Base-by-base conservation (phyloP, 2,888 invertebrate species). In the Cheiracanthium punctorium region DNA sequence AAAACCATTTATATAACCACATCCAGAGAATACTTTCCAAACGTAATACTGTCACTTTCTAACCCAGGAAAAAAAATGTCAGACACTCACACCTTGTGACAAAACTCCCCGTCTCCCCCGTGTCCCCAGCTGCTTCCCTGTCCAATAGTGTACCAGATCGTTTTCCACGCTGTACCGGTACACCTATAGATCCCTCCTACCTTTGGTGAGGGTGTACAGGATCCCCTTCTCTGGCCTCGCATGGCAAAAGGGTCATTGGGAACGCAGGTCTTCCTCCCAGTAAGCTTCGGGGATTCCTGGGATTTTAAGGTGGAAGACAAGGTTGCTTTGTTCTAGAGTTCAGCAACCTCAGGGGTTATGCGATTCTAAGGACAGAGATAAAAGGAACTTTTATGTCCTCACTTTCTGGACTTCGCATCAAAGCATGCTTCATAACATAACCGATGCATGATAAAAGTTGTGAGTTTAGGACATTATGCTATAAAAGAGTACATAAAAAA, bases 121-220 rank as follows among this genome's bases (percentile, higher is more conserved):
- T 37, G 37, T 37, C 20, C 58, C 43, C 82, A 76, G 76, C 76
- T 76, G 82, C 64, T 48, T 30, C 30, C n/a, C 28, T 33, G n/a
- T 48, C 82, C 82, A 84, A 84, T 84, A 24, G 58, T 24, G 12
- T 58, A 58, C 58, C 24, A 58, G 58, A 58, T 24, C 58, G 7
- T 20, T 24, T 58, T 20, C 58, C 58, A 58, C 24, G 12, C 58
- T 58, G 58, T 58, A 58, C 37, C 58, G 12, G 30, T 77, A 71
- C 77, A 84, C 82, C 82, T 84, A 84, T 76, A 76, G 74, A 33
- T 37, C 70, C 81, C 81, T 33, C 72, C 69, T 81, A 81, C 70
- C 70, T 74, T 70, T 30, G 41, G 28, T 41, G 24, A 24, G 70
- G 28, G 5, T 74, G 71, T 58, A 24, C 58, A 17, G 1, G 20